A percentile compares a stretch with the other conserved stretches of the same genome.
Evolutionary conservation across 2,797 vertebrate species (phyloP).

Genomic region (Crypturellus tataupa): DNA sequence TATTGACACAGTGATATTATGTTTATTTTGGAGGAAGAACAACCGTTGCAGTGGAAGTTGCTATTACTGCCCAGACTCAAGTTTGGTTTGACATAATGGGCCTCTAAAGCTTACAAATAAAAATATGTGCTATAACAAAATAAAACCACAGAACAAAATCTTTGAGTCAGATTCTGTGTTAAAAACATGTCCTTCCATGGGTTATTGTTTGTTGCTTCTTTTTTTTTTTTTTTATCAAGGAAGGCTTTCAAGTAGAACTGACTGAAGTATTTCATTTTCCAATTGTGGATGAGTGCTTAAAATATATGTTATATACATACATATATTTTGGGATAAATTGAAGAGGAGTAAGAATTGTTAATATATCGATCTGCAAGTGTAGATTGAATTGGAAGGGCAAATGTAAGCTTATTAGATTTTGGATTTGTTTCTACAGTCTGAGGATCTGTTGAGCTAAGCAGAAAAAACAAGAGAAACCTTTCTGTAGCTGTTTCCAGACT

Average conservation of each 20-base stretch:
- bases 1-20: neutral
- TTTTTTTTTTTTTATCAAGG: neutral
- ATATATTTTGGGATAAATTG: neutral
- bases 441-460: neutral
- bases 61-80: neutral
- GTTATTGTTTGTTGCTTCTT: neutral
- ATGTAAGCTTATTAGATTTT: neutral
- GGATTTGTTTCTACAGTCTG: neutral
- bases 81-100: neutral
- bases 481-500: neutral
- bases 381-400: neutral
- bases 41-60: neutral
- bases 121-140: neutral
- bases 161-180: neutral
- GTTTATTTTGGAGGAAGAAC: neutral
- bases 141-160: neutral
- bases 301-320: neutral
- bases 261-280: neutral
- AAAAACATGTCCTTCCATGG: neutral
- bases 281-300: neutral
- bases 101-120: neutral
- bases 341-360: neutral
- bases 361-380: neutral
- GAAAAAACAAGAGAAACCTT: neutral
- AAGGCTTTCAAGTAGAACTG: neutral